Conservation (phyloP, 2,113 vertebrate genomes). For the Ceyx margarethae region DNA sequence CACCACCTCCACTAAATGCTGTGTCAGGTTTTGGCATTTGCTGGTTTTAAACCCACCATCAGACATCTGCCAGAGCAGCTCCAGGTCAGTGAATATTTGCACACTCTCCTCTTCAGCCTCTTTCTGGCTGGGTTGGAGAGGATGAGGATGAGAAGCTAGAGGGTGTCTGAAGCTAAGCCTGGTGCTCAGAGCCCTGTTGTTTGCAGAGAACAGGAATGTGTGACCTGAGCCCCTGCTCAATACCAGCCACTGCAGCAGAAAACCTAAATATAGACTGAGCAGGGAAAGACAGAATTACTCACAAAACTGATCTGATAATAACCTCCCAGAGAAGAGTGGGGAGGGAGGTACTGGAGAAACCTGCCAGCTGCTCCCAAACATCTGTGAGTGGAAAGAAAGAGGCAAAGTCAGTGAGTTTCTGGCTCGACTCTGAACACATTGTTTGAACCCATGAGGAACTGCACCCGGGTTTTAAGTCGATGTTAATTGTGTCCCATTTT, state of each 20-base stretch:
- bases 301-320: constrained; percentile 26
- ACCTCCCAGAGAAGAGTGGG: neutral
- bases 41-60: neutral
- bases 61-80: neutral
- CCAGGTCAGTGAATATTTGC: constrained; percentile 16
- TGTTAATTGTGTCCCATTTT: constrained; percentile 40
- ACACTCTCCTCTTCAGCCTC: neutral
- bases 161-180: neutral
- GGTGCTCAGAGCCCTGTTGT: neutral
- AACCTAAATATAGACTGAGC: constrained; percentile 11
- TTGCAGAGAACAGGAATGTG: neutral
- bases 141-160: neutral
- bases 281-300: constrained; percentile 14
- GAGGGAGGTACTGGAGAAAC: neutral
- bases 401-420: neutral
- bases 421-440: neutral
- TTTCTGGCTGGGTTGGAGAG: neutral
- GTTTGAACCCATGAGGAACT: neutral
- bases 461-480: neutral
- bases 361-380: neutral
- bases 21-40: neutral
- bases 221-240: constrained; percentile 28
- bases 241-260: constrained; percentile 31
- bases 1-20: neutral
- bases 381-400: neutral